Evolutionary conservation across 2,888 invertebrate genomes (phyloP), one percentile per base, ranked within the genome.

Genomic region (Petrophora chlorosata): DNA sequence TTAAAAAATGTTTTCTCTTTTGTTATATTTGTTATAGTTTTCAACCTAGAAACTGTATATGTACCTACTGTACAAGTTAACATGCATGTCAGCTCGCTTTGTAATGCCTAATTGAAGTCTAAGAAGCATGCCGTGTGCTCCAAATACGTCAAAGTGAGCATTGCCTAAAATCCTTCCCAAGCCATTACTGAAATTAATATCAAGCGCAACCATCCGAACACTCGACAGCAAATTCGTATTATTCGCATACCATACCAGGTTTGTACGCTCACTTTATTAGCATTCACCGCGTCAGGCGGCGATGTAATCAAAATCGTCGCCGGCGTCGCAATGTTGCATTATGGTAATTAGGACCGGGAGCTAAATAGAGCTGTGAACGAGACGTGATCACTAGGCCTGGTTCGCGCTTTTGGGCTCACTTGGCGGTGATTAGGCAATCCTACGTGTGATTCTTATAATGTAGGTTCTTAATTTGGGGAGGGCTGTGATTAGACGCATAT

Each of bases 231-330:
- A n/a, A n/a, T n/a, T 61, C 62, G 65, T 66, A 64, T 64, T 61
- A 68, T 76, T 70, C 59, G 56, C 63, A 66, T 68, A 70, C 63
- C 57, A 64, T 65, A 58, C 65, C 58, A 59, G 53, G 64, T 63
- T 61, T 68, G 71, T 72, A 65, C 65, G 63, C 59, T 52, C 56
- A 59, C 61, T 65, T 59, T 71, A 75, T 79, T 79, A 79, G 73
- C 71, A 81, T 79, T 79, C 78, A 67, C 66, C 59, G 68, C 64
- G 68, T 64, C 66, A 68, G 69, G 61, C 70, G 62, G 75, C 73
- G 77, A 79, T 81, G 80, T 81, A 81, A 81, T 81, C 81, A 80
- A 74, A 80, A 78, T 74, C 73, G 70, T 70, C 71, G 73, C 66
- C 48, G 36, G 70, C 73, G 69, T 74, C 73, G 73, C 79, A 73